A percentile compares a stretch with the other conserved stretches of the same genome.
These are phyloP conservation scores for Himalopsyche tibetana DNA, from an alignment of 2,888 invertebrate species.

Conservation along the genomic window DNA sequence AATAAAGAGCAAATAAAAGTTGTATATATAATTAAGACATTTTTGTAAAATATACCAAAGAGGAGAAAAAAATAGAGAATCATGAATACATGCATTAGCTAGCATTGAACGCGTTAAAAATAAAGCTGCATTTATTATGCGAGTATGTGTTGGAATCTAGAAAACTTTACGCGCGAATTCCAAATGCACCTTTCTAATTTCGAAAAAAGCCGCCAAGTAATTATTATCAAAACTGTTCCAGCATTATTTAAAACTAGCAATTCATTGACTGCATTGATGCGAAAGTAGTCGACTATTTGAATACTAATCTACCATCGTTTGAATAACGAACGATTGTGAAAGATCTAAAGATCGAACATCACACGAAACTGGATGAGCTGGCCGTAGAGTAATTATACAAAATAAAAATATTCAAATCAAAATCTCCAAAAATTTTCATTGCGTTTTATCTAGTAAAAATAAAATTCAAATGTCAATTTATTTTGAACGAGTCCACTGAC, in stretches of 20 bases:
- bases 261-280: conserved; percentile 26
- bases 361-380: too few species aligned
- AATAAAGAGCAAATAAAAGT: too few species aligned
- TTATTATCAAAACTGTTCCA: conserved; percentile 26
- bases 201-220: conserved; percentile 34
- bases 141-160: conserved; percentile 22
- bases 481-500: too few species aligned
- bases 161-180: conserved; percentile 26
- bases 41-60: too few species aligned
- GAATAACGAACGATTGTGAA: conserved; percentile 9
- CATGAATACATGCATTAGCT: background rate
- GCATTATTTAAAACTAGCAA: conserved; percentile 12
- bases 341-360: background rate
- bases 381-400: too few species aligned
- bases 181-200: conserved; percentile 25
- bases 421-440: too few species aligned
- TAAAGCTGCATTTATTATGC: background rate
- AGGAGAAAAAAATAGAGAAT: too few species aligned
- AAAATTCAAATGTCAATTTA: too few species aligned
- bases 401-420: too few species aligned
- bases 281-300: conserved; percentile 5
- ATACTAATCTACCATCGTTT: background rate
- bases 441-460: too few species aligned
- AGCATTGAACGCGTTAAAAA: conserved; percentile 16
- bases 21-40: too few species aligned